A percentile compares a stretch with the other conserved stretches of the same genome.
Conservation (phyloP, 2,888 invertebrate species). For the Pachycephus smyrnensis region DNA sequence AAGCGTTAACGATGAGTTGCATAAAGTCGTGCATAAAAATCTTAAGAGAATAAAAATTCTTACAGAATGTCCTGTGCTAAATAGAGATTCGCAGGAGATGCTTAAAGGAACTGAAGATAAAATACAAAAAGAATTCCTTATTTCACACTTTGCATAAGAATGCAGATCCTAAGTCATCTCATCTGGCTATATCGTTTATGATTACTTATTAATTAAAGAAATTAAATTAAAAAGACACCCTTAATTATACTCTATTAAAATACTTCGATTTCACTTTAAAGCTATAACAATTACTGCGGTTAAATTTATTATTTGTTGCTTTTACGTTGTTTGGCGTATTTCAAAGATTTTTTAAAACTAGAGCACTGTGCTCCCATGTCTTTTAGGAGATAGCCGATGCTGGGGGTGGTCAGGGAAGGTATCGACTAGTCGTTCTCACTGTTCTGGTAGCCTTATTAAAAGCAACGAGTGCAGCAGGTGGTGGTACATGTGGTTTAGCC, state of each 20-base stretch:
- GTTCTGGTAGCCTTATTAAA: slow-evolving; percentile 31
- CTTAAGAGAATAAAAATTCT: not conserved
- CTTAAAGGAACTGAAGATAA: not conserved
- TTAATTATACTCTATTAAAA: not conserved
- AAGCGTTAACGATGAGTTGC: not conserved
- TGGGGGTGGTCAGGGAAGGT: slow-evolving; percentile 45
- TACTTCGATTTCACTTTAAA: not conserved
- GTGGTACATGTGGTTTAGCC: slow-evolving; percentile 77
- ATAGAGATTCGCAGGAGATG: not conserved
- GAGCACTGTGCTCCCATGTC: slow-evolving; percentile 5
- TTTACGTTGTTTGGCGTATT: not conserved
- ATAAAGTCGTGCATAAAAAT: not conserved
- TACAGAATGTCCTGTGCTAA: not conserved
- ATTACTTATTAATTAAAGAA: not conserved
- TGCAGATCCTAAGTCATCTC: not conserved
- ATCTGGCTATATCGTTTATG: not conserved
- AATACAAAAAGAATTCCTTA: not conserved
- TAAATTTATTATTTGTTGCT: not conserved
- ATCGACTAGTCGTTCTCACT: slow-evolving; percentile 21
- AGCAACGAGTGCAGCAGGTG: slow-evolving; percentile 29
- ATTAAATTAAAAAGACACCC: not conserved
- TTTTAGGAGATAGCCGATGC: slow-evolving; percentile 58
- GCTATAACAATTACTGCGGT: not conserved
- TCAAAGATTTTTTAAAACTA: not conserved
- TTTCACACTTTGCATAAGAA: not conserved